phyloP scores from a whole-genome alignment of 53 echinoderm and acorn worm species.

The Holothuria leucospilota region DNA sequence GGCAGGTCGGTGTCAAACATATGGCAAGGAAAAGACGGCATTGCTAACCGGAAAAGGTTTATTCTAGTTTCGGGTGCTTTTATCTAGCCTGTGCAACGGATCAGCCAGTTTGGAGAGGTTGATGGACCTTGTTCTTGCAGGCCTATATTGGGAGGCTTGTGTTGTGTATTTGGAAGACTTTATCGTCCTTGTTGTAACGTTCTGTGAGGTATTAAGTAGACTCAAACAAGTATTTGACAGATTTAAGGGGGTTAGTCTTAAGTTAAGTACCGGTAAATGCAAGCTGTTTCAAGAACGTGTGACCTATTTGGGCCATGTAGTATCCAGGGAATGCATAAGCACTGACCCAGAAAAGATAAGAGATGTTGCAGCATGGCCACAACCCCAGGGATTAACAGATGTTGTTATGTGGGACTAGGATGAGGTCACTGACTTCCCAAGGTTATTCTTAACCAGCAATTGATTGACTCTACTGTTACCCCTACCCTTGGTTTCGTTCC shows the following conservation, averaged over 20 bases:
- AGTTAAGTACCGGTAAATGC: constrained; percentile 64
- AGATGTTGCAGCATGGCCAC: constrained; percentile 62
- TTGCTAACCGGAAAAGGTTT: constrained; percentile 41
- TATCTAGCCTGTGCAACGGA: constrained; percentile 59
- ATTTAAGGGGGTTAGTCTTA: constrained; percentile 18
- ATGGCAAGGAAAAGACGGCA: constrained; percentile 55
- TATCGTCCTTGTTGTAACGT: constrained; percentile 43
- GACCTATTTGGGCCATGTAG: constrained; percentile 67
- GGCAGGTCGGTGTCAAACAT: constrained; percentile 55
- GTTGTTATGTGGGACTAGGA: too few relatives aligned
- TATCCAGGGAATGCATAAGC: constrained; percentile 57
- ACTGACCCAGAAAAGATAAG: constrained; percentile 59
- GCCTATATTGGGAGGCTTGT: constrained; percentile 66
- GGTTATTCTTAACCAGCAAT: too few relatives aligned
- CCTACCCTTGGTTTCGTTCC: too few relatives aligned
- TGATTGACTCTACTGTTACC: too few relatives aligned
- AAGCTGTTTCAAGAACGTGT: constrained; percentile 52
- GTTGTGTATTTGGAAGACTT: constrained; percentile 72
- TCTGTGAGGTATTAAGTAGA: too few relatives aligned
- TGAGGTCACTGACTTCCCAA: too few relatives aligned
- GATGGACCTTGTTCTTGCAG: constrained; percentile 63
- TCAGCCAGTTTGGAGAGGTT: constrained; percentile 66
- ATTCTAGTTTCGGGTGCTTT: constrained; percentile 60
- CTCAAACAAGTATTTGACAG: constrained; percentile 40
- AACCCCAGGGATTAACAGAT: constrained; percentile 57